Evolutionary conservation across 30 jellyfish, hydroid and myxozoan species (phyloP), one percentile per base, ranked within the genome.

Genomic region (Chironex yamaguchii): DNA sequence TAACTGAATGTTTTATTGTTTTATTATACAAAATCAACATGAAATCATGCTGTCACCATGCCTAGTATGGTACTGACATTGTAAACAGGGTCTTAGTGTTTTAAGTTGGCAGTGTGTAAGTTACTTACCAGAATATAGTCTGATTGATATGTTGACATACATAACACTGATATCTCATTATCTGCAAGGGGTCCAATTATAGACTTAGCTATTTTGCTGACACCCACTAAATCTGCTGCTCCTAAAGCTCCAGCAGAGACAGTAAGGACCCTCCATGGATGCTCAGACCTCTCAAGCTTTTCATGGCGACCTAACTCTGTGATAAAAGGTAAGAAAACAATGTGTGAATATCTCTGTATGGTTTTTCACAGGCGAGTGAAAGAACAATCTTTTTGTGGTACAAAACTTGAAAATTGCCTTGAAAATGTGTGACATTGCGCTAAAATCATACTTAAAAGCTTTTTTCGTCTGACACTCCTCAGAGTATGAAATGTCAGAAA

Each of bases 171-270:
- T n/a, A 94, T 85, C 32, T 84, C 88, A 65, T 89, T 82, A 66
- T 94, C 97, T 1, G 99, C 97, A 25, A 94, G 84, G 0, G 99
- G 99, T 32, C 97, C 96, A 22, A 94, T 94, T 69, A 89, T 95
- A 4, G 96, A 84, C 36, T 85, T 85, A 11, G 99, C 97, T 82
- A 94, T 94, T 67, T 94, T 94, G 80, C 97, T 87, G 2, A 89
- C 94, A 76, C 99, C 99, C 23, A 88, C 96, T 3, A 94, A 92
- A 53, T 89, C 97, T 0, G 97, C 53, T 21, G 91, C 89, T 9
- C 99, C 99, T 92, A 89, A 66, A 21, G 97, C 99, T 11, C 99
- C 99, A 30, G 90, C 99, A 26, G 99, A 94, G 1, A 94, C 97
- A 0, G 97, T 76, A 63, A 94, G 66, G 4, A 92, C 97, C 14